Base-by-base conservation (phyloP, 2,888 invertebrate species). In the Halictus ligatus region DNA sequence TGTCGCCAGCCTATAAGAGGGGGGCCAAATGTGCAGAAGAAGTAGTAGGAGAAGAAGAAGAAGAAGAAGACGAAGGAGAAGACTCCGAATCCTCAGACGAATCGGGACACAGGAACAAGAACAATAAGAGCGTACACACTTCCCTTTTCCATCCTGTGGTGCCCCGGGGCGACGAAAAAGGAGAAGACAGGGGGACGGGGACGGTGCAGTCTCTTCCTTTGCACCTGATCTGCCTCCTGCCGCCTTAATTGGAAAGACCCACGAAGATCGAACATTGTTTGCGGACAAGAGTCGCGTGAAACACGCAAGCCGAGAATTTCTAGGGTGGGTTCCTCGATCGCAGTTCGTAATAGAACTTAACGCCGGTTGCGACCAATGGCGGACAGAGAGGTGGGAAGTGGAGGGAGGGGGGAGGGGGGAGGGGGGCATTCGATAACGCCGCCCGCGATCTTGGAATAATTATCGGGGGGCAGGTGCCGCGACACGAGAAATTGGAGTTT, bases 171-270 rank as follows among this genome's bases (percentile, higher is more conserved):
- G 54, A 69, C 73, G 80, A 75, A 67, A 78, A 71, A 81, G 5
- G 69, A 83, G 69, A 35, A 81, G 46, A 54, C 46, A 18, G 77
- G 75, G 54, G 21, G n/a, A 40, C 10, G 10, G 12, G 69, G 71
- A 80, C 7, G 54, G 54, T 58, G 50, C 64, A 91, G 92, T 81
- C 93, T 92, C 91, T 91, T 92, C 84, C 92, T 93, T 91, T 87
- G 91, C 90, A 91, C 87, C 91, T 91, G 91, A 91, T 91, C 67
- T 73, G 72, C 75, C 75, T 82, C 58, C 87, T 79, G 81, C 79
- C 83, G 81, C 85, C 67, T 91, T 91, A 91, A 91, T 91, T 91
- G 91, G 90, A 90, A 91, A 90, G 90, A 91, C 89, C 84, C 91
- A 90, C 90, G 89, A 86, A 86, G 91, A 91, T 87, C 87, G 87